Evolutionary conservation across 2,113 vertebrate species (phyloP).

Genomic region (Semnopithecus entellus): DNA sequence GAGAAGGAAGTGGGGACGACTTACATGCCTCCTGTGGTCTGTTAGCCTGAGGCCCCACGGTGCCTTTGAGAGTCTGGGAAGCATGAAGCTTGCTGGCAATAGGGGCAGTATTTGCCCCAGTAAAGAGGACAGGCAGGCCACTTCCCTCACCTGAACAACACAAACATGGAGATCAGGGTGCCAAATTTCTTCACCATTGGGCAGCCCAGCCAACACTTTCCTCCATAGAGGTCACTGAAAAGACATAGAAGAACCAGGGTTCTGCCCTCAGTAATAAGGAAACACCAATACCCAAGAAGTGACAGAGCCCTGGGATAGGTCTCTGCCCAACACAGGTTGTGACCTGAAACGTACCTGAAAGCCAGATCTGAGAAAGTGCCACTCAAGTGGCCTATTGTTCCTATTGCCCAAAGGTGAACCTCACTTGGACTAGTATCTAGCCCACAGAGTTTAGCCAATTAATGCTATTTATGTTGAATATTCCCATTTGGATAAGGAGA

Average conservation of each 20-base stretch:
- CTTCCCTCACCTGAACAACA: not conserved
- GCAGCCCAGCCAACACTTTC: not conserved
- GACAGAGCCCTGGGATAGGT: not conserved
- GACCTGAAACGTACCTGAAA: not conserved
- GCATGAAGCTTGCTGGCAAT: not conserved
- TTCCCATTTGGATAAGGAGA: no score
- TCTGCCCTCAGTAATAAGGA: not conserved
- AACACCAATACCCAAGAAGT: not conserved
- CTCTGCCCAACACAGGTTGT: not conserved
- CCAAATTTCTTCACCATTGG: not conserved
- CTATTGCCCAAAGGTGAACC: not conserved
- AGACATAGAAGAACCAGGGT: not conserved
- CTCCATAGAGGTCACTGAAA: not conserved
- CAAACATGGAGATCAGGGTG: not conserved
- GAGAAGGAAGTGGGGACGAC: accelerated
- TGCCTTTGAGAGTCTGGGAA: not conserved
- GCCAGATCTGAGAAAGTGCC: not conserved
- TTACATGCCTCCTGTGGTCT: not conserved
- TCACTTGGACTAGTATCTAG: no score
- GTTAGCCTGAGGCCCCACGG: not conserved
- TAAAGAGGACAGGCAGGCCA: not conserved
- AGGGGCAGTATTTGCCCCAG: not conserved
- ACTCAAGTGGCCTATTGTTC: not conserved
- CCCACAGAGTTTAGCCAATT: no score
- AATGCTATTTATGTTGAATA: no score